These are phyloP conservation scores for Sceliomorpha sp. DNA, from an alignment of 2,888 invertebrate genomes.

Conservation along the genomic window DNA sequence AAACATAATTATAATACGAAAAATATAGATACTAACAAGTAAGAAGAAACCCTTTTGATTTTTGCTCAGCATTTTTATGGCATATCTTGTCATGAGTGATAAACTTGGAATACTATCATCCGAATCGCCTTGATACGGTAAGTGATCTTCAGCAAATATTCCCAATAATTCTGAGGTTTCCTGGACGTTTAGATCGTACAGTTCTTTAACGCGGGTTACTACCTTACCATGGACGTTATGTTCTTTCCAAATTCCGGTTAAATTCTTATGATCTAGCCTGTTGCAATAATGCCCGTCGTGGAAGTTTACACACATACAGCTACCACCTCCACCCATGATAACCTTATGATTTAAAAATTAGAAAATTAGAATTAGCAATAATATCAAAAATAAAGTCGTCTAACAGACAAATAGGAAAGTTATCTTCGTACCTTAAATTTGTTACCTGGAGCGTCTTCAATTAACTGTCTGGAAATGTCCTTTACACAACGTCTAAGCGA, in stretches of 20 bases:
- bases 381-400: background rate
- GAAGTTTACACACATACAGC: background rate
- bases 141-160: constrained; percentile 83
- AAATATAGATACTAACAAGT: constrained; percentile 73
- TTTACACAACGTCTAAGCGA: constrained; percentile 77
- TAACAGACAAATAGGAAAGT: no score
- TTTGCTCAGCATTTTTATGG: constrained; percentile 81
- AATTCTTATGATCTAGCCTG: constrained; percentile 82
- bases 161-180: constrained; percentile 81
- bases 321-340: constrained; percentile 6
- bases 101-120: constrained; percentile 81
- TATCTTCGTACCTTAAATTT: constrained; percentile 83
- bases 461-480: constrained; percentile 84
- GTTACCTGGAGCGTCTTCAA: constrained; percentile 84
- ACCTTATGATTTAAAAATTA: background rate
- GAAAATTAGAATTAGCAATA: background rate
- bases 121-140: constrained; percentile 82
- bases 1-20: background rate
- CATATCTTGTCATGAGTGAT: constrained; percentile 83
- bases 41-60: constrained; percentile 82
- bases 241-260: constrained; percentile 82
- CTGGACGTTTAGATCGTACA: constrained; percentile 76
- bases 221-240: constrained; percentile 67
- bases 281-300: constrained; percentile 67
- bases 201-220: constrained; percentile 76